A percentile compares a stretch with the other conserved stretches of the same genome.
Conservation (phyloP, 2,113 vertebrate genomes). For the Lates calcarifer region DNA sequence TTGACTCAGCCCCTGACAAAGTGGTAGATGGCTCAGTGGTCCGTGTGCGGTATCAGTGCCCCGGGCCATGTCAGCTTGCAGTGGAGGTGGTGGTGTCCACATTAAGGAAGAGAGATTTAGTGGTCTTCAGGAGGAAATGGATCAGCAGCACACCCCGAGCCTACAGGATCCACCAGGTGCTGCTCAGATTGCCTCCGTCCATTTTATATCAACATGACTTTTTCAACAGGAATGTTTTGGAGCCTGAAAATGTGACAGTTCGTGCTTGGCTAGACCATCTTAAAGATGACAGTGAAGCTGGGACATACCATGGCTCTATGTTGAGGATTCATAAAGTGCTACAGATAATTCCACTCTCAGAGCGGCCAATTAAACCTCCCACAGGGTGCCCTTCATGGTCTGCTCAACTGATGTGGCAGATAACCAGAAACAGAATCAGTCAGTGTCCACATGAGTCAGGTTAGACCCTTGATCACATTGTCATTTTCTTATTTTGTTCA, state of each 20-base stretch:
- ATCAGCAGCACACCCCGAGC: constrained; percentile 77
- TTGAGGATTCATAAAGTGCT: constrained; percentile 85
- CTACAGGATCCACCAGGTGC: constrained; percentile 81
- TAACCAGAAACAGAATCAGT: constrained; percentile 81
- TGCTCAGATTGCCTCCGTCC: constrained; percentile 86
- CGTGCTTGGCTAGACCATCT: constrained; percentile 88
- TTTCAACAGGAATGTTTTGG: constrained; percentile 85
- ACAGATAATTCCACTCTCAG: constrained; percentile 81
- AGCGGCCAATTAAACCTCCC: constrained; percentile 86
- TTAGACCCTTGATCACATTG: constrained; percentile 72
- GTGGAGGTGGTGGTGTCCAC: constrained; percentile 89
- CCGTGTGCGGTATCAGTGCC: constrained; percentile 88
- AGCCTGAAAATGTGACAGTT: constrained; percentile 84
- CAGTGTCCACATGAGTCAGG: constrained; percentile 90
- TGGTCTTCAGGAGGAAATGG: constrained; percentile 90
- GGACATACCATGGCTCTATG: constrained; percentile 75
- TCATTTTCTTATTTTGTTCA: background rate
- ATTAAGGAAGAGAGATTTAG: constrained; percentile 83
- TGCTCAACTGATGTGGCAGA: constrained; percentile 86
- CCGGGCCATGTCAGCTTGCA: constrained; percentile 86
- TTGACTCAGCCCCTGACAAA: constrained; percentile 85
- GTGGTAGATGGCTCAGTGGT: constrained; percentile 85
- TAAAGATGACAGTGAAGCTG: constrained; percentile 59
- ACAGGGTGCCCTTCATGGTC: constrained; percentile 89
- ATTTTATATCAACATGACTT: constrained; percentile 88